phyloP scores from a whole-genome alignment of 2,888 invertebrate genomes.

The Mimachlamys varia region DNA sequence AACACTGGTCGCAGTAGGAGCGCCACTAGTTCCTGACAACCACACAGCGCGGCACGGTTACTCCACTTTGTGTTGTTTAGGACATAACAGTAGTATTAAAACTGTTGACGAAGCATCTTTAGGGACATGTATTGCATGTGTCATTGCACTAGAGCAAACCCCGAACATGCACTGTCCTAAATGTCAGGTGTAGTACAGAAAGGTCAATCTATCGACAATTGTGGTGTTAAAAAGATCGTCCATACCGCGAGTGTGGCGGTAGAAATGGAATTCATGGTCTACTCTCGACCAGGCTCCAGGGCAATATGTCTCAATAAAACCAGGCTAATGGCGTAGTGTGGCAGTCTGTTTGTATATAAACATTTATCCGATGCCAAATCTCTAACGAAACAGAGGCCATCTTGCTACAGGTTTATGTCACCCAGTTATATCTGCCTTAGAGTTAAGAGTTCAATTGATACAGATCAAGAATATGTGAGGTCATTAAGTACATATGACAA shows the following conservation, averaged over 20 bases:
- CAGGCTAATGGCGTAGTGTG: not conserved
- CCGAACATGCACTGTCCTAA: not conserved
- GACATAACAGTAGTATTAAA: no score
- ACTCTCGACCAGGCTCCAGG: not conserved
- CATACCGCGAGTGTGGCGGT: not conserved
- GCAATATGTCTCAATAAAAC: slow-evolving; percentile 29
- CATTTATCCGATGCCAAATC: slow-evolving; percentile 23
- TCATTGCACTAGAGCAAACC: not conserved
- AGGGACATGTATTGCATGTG: not conserved
- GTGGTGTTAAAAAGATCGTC: not conserved
- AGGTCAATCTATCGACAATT: not conserved
- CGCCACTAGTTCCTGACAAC: no score
- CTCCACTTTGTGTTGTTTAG: no score
- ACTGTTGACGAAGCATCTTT: no score
- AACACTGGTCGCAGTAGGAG: no score
- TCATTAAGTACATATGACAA: not conserved
- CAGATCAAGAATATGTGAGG: not conserved
- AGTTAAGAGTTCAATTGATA: not conserved
- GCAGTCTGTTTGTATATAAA: slow-evolving; percentile 21
- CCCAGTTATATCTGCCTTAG: not conserved
- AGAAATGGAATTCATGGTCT: not conserved
- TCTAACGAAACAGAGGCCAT: slow-evolving; percentile 24
- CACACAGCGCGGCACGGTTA: no score
- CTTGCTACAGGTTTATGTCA: not conserved
- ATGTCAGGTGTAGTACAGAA: not conserved